phyloP scores from a whole-genome alignment of 2,888 invertebrate species.

The Hermaeophaga mercurialis region DNA sequence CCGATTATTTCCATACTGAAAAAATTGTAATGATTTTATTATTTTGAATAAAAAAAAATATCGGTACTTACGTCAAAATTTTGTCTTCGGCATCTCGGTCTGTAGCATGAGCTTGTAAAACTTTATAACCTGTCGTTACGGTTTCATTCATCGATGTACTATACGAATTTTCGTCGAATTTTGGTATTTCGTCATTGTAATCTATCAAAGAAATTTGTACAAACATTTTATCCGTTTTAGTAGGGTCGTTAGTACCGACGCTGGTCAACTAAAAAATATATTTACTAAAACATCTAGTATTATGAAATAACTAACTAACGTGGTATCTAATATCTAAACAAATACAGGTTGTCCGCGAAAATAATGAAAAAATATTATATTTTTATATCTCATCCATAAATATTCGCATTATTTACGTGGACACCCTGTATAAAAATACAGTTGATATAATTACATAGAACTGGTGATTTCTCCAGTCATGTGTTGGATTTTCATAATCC shows the following conservation, averaged over 20 bases:
- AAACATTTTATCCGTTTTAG: conserved; percentile 41
- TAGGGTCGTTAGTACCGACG: conserved; percentile 45
- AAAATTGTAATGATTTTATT: conserved; percentile 13
- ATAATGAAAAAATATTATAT: too few species aligned
- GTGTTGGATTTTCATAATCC: conserved; percentile 63
- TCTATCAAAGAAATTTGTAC: conserved; percentile 55
- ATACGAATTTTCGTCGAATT: conserved; percentile 59
- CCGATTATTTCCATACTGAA: conserved; percentile 64
- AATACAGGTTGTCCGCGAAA: too few species aligned
- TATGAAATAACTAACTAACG: too few species aligned
- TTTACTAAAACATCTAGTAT: too few species aligned
- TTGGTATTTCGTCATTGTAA: conserved; percentile 74
- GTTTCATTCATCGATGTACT: conserved; percentile 63
- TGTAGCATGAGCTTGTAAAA: conserved; percentile 63
- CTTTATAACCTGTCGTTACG: conserved; percentile 56
- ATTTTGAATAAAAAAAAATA: neutral
- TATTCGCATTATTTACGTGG: too few species aligned
- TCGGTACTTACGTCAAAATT: conserved; percentile 60
- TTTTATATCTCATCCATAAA: too few species aligned
- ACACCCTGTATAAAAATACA: too few species aligned
- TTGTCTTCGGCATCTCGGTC: conserved; percentile 67
- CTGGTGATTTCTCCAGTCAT: conserved; percentile 61
- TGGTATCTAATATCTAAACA: too few species aligned
- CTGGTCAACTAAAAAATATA: conserved; percentile 51
- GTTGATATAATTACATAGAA: conserved; percentile 50